Conservation (phyloP, 2,888 invertebrate genomes). For the Carabus problematicus region DNA sequence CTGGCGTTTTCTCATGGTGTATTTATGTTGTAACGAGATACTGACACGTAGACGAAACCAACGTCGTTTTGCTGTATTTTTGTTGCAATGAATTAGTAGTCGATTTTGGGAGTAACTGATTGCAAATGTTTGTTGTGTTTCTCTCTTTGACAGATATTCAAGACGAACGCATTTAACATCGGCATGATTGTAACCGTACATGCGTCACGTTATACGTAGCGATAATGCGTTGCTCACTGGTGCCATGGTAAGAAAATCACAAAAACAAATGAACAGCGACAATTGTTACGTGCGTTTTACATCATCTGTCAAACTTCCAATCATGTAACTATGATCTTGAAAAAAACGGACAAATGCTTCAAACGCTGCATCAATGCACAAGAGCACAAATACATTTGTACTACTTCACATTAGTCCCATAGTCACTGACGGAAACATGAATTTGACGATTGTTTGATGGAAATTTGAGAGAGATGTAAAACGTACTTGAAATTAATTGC, state of each 20-base stretch:
- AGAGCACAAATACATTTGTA: too few relatives aligned
- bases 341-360: too few relatives aligned
- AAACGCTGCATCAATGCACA: too few relatives aligned
- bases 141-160: conserved; percentile 73
- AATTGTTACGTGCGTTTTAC: too few relatives aligned
- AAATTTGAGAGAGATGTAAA: too few relatives aligned
- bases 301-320: too few relatives aligned
- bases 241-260: conserved; percentile 27
- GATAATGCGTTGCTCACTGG: conserved; percentile 4
- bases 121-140: conserved; percentile 61
- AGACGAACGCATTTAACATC: conserved; percentile 72
- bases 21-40: conserved; percentile 62
- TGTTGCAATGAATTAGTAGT: conserved; percentile 44
- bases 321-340: too few relatives aligned
- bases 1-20: conserved; percentile 2
- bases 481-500: too few relatives aligned
- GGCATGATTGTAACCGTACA: conserved; percentile 28
- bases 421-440: too few relatives aligned
- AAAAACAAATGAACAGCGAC: conserved; percentile 3
- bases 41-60: conserved; percentile 42
- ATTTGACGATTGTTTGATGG: too few relatives aligned
- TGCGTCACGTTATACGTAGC: conserved; percentile 1
- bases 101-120: conserved; percentile 59
- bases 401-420: too few relatives aligned
- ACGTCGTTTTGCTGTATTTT: too few relatives aligned